Base-by-base conservation (phyloP, 2,113 vertebrate species). In the Melanerpes aurifrons region DNA sequence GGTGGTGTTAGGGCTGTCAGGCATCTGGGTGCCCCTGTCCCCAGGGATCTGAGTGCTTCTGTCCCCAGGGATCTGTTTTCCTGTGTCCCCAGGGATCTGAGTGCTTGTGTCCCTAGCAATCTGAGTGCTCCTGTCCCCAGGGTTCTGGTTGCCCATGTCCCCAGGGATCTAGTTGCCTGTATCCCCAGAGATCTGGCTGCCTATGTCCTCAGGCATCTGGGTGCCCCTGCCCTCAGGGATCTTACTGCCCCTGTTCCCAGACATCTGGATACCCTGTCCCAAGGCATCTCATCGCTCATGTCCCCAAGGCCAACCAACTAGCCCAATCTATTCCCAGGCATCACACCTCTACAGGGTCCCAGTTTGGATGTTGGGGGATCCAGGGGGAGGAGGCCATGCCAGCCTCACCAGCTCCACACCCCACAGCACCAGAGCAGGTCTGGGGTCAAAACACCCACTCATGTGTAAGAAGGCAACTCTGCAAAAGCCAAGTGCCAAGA, bases 321-420 rank as follows among this genome's bases (percentile, higher is more conserved):
- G 37, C 16, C 32, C 1, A 2, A 20, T 6, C 62, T 8, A 0
- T 25, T 19, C 35, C 25, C 26, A 26, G 22, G 13, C 17, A 7
- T 8, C 10, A 0, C 66, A 64, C 5, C 29, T 43, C 17, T 1
- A 3, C 50, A 62, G 0, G 4, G 31, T 25, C 21, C 40, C 59
- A 26, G 40, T 0, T 6, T 40, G 43, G 56, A 1, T 64, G 61
- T 20, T 9, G 87, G 87, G 89, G 57, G 32, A 47, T 72, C 28
- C 1, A 8, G 7, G 18, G 20, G 19, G 4, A 20, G 10, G 16
- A 4, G 3, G 5, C 15, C 6, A 2, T 3, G 24, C 5, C 8
- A 7, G 8, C 62, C 9, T 35, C 66, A 12, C 21, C 6, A 1
- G 21, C 56, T 43, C 12, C 1, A 1, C 37, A 6, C 31, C 14